Percentiles rank a stretch among this genome's conserved stretches.
Conservation (phyloP, 2,113 vertebrate genomes). For the Carassius gibelio region DNA sequence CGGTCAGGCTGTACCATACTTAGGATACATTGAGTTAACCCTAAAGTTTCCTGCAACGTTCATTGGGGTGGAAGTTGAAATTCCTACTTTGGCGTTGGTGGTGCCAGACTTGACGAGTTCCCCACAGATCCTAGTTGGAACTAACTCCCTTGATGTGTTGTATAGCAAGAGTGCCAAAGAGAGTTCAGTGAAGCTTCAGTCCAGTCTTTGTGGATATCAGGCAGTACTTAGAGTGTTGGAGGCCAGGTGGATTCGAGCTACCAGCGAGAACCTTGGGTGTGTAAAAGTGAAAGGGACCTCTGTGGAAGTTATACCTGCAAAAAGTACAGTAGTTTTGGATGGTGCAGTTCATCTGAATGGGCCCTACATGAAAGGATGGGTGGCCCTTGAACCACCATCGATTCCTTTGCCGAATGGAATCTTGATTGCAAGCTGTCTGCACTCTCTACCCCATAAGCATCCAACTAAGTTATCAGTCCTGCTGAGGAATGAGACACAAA, state of each 20-base stretch:
- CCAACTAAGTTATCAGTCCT: not conserved
- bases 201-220: not conserved
- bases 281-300: not conserved
- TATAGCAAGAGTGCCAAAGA: not conserved
- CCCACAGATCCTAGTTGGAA: not conserved
- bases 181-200: not conserved
- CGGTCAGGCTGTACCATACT: conserved; percentile 1
- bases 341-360: not conserved
- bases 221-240: conserved; percentile 6
- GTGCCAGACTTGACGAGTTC: not conserved
- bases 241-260: not conserved
- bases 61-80: not conserved
- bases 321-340: not conserved
- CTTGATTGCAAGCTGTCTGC: not conserved
- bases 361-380: not conserved
- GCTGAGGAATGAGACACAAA: not conserved
- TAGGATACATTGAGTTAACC: not conserved
- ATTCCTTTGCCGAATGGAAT: not conserved
- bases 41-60: not conserved
- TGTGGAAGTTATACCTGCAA: not conserved
- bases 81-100: not conserved
- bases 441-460: not conserved
- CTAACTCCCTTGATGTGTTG: not conserved
- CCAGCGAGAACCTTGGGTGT: not conserved
- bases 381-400: not conserved